phyloP scores from a whole-genome alignment of 2,113 vertebrate genomes.

The Cheirogaleus medius region DNA sequence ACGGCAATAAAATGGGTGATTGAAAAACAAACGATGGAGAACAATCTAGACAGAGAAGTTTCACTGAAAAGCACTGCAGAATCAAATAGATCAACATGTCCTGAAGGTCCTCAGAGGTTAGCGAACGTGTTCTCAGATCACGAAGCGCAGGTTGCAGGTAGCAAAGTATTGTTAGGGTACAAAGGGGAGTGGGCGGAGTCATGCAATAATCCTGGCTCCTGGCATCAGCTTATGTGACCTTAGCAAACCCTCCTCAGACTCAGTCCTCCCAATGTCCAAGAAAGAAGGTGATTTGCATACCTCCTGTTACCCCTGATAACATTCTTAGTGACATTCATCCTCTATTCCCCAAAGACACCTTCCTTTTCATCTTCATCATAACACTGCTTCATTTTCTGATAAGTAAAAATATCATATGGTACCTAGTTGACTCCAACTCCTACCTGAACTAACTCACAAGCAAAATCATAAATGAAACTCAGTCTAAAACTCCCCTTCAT shows the following conservation, averaged over 20 bases:
- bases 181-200: not conserved
- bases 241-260: not conserved
- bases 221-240: not conserved
- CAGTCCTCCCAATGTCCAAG: not conserved
- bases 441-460: not conserved
- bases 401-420: slow-evolving; percentile 20
- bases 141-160: not conserved
- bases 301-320: not conserved
- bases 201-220: not conserved
- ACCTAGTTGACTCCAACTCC: slow-evolving; percentile 6
- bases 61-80: not conserved
- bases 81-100: not conserved
- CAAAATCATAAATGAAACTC: not conserved
- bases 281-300: not conserved
- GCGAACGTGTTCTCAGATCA: not conserved
- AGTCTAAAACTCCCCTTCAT: not conserved
- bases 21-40: not conserved
- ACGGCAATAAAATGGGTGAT: not conserved
- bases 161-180: not conserved
- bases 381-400: not conserved
- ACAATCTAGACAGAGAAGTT: not conserved
- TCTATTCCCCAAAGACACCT: not conserved
- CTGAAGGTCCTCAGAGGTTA: not conserved
- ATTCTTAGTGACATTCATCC: not conserved
- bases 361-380: slow-evolving; percentile 24